Conservation (phyloP, 2,797 vertebrate species). For the Delichon dasypus region DNA sequence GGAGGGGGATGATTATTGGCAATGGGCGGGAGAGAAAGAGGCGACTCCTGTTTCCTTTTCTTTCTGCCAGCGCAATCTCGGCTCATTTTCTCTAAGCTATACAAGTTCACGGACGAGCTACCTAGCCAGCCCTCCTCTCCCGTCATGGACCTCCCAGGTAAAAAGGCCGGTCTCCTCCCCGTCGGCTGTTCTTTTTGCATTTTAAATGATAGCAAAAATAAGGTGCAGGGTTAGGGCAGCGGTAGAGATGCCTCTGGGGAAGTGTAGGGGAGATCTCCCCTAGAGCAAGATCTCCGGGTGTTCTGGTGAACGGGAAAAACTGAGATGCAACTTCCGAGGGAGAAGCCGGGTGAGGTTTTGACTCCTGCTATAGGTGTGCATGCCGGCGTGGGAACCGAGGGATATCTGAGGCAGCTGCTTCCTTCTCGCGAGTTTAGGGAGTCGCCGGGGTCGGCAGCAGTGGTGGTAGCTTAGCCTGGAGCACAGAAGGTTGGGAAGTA, state of each 20-base stretch:
- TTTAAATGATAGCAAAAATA: background rate
- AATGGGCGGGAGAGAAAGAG: constrained; percentile 87
- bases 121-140: constrained; percentile 59
- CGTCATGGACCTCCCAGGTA: constrained; percentile 88
- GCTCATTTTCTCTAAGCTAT: constrained; percentile 80
- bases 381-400: background rate
- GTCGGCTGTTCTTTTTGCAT: background rate
- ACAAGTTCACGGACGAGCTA: constrained; percentile 74
- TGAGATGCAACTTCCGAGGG: constrained; percentile 24
- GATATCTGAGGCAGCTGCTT: background rate
- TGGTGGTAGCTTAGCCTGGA: background rate
- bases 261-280: background rate
- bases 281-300: background rate
- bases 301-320: background rate
- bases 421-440: background rate
- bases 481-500: background rate
- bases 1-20: constrained; percentile 73
- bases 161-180: background rate
- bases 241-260: background rate
- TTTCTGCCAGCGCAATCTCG: constrained; percentile 75
- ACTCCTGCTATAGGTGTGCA: background rate
- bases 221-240: background rate
- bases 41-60: constrained; percentile 77
- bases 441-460: background rate
- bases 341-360: background rate